phyloP scores from a whole-genome alignment of 2,888 invertebrate genomes.

The Poecilobothrus nobilitatus region DNA sequence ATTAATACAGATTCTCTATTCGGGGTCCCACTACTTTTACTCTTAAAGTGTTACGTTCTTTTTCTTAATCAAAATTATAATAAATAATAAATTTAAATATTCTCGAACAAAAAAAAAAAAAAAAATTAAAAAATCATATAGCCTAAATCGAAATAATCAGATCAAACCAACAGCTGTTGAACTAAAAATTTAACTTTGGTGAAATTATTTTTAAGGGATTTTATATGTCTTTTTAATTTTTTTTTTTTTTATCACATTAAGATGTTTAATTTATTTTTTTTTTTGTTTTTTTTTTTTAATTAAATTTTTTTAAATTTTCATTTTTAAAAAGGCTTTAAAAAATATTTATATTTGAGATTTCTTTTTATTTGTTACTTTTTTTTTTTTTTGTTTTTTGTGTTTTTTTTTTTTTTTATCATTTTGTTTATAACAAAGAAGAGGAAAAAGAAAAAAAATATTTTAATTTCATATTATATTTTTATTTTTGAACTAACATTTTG shows the following conservation, averaged over 20 bases:
- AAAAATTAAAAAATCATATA: too few species aligned
- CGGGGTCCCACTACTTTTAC: too few species aligned
- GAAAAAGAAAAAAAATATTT: background rate
- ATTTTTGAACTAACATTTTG: background rate
- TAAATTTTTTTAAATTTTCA: background rate
- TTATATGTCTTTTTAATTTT: too few species aligned
- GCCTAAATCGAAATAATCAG: too few species aligned
- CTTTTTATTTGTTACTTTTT: background rate
- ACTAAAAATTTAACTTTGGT: background rate
- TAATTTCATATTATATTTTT: background rate
- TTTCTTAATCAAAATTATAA: too few species aligned
- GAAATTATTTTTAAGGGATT: background rate
- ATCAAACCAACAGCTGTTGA: background rate
- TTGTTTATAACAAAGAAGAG: conserved; percentile 4
- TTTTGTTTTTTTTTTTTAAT: background rate
- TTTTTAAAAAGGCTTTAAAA: conserved; percentile 2
- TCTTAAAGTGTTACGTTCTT: too few species aligned
- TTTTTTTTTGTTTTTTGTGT: background rate
- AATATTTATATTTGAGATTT: background rate
- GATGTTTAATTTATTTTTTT: background rate
- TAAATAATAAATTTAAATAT: too few species aligned
- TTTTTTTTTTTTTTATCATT: background rate
- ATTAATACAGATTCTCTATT: too few species aligned
- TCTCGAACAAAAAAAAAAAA: too few species aligned
- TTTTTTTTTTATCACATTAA: background rate